Evolutionary conservation across 2,113 vertebrate genomes (phyloP).

Genomic region (human): GRCh38 chr2:146415001-146415500

Average conservation of each 20-base stretch:
- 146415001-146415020: conserved; percentile 75
- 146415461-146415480: conserved; percentile 98
- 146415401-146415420: conserved; percentile 93
- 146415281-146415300: conserved; percentile 94
- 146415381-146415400: conserved; percentile 97
- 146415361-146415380: conserved; percentile 99
- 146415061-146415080: conserved; percentile 85
- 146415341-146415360: conserved; percentile 97
- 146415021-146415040: conserved; percentile 82
- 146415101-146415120: conserved; percentile 87
- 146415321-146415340: conserved; percentile 95
- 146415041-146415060: conserved; percentile 85
- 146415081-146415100: conserved; percentile 85
- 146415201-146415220: conserved; percentile 92
- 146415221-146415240: conserved; percentile 92
- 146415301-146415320: conserved; percentile 93
- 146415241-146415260: conserved; percentile 96
- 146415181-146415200: conserved; percentile 93
- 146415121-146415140: conserved; percentile 92
- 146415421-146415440: conserved; percentile 97
- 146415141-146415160: conserved; percentile 91
- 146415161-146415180: conserved; percentile 89
- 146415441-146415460: conserved; percentile 97
- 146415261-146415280: conserved; percentile 98
- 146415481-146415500: conserved; percentile 99